These are phyloP conservation scores for Hephaestus fuliginosus DNA, from an alignment of 2,797 vertebrate species.

Conservation along the genomic window DNA sequence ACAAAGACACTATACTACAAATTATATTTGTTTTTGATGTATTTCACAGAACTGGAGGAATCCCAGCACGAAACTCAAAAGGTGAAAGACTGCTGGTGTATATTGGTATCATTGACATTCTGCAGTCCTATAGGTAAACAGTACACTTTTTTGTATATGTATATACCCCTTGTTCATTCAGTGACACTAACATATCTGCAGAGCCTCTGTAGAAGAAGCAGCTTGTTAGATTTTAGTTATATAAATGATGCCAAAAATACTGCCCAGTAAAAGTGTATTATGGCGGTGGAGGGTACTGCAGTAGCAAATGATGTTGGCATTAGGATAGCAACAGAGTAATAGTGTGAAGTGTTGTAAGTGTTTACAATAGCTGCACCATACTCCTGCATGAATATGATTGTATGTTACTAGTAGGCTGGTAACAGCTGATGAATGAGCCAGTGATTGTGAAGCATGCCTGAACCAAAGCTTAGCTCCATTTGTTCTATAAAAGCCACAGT, in stretches of 20 bases:
- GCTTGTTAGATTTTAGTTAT: background rate
- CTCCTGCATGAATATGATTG: background rate
- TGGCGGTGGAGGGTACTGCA: no score
- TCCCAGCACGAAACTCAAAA: slow-evolving; percentile 90
- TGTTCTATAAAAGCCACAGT: slow-evolving; percentile 6
- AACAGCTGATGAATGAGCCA: no score
- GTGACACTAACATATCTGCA: background rate
- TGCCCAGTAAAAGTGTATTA: no score
- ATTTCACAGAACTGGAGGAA: slow-evolving; percentile 91
- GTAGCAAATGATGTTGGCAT: background rate
- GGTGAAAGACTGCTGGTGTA: slow-evolving; percentile 94
- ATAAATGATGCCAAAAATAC: no score
- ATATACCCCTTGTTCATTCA: background rate
- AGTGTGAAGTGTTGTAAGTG: background rate
- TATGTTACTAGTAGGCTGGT: background rate
- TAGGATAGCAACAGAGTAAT: background rate
- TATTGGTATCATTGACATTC: slow-evolving; percentile 95
- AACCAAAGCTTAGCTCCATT: background rate
- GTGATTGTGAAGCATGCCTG: background rate
- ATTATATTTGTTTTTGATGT: slow-evolving; percentile 7
- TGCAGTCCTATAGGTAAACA: slow-evolving; percentile 95
- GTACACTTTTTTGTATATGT: background rate
- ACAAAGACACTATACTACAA: background rate
- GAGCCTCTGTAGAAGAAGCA: background rate
- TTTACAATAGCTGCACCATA: background rate